Evolutionary conservation across 53 echinoderm and acorn worm genomes (phyloP), one percentile per base, ranked within the genome.

Genomic region (Apostichopus leukothele): DNA sequence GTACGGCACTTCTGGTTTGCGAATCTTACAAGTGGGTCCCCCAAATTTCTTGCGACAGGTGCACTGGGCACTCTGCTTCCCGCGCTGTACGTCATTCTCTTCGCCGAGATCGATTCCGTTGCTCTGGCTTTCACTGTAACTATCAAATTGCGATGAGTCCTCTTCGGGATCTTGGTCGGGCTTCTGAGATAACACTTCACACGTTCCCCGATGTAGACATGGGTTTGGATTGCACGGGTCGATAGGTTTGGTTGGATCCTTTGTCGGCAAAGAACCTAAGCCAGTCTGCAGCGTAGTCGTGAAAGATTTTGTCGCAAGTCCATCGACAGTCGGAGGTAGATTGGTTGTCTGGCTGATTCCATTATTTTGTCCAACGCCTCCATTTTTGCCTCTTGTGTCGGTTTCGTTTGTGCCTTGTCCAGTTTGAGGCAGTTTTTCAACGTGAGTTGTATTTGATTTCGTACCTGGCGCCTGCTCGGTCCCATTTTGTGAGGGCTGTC

Each of bases 211-310:
- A 89, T 98, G 93, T 27, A 59, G 52, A 75, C 99, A 98, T 19
- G 99, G 99, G 75, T 94, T 98, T 7, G 99, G 99, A 60, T 90
- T 89, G 73, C 99, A 98, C 3, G 74, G 84, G 14, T 59, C 22
- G 5, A 18, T 22, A 13, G 75, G 14, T 25, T 19, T 20, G 9
- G 22, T 13, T 75, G 75, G 14, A 4, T 75, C 39, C 10, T 75
- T 75, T 25, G 75, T 10, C 10, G 5, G 18, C 39, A 20, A 75
- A 75, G 14, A 9, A 9, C 4, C 19, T 9, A 20, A 13, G 16
- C 12, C 63, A 7, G 16, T 16, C 16, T 11, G 10, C 16, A 16
- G 11, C 1, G 14, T 63, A 39, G 20, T 19, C 9, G 23, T 39
- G 6, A 5, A 22, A 22, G 75, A 9, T 10, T 16, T 16, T 75